These are phyloP conservation scores for Norana najaformis DNA, from an alignment of 2,888 invertebrate species.

Conservation along the genomic window DNA sequence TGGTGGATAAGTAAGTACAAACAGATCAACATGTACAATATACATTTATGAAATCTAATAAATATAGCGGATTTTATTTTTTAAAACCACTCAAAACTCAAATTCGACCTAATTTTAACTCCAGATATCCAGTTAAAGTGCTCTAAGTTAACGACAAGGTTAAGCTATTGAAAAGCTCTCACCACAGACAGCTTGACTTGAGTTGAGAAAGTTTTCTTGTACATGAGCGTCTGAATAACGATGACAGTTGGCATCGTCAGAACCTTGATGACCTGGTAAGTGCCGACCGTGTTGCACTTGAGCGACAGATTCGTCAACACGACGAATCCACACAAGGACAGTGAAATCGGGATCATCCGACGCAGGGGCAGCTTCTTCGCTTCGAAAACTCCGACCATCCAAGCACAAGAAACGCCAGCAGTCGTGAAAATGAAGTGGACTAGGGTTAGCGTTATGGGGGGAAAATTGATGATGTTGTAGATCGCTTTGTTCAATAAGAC, in stretches of 20 bases:
- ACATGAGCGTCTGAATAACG: conserved; percentile 66
- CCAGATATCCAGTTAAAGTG: too few relatives aligned
- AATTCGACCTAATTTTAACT: too few relatives aligned
- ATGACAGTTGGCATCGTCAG: conserved; percentile 69
- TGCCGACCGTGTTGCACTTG: conserved; percentile 68
- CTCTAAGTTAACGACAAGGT: too few relatives aligned
- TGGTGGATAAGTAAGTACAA: too few relatives aligned
- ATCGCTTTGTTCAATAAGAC: conserved; percentile 69
- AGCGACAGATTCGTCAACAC: conserved; percentile 69
- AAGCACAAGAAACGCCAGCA: conserved; percentile 57
- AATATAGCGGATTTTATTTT: too few relatives aligned
- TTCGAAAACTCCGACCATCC: conserved; percentile 28
- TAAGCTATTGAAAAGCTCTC: too few relatives aligned
- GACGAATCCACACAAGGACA: conserved; percentile 69
- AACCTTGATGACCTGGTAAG: conserved; percentile 69
- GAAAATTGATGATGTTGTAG: conserved; percentile 66
- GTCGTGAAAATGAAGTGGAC: conserved; percentile 66
- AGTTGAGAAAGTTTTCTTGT: conserved; percentile 63
- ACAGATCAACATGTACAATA: too few relatives aligned
- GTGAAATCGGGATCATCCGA: conserved; percentile 66
- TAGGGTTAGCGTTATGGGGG: conserved; percentile 68
- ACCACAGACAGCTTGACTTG: conserved; percentile 66
- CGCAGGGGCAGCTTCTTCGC: conserved; percentile 61
- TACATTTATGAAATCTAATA: too few relatives aligned
- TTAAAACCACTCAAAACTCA: too few relatives aligned